A percentile compares a stretch with the other conserved stretches of the same genome.
Evolutionary conservation across 2,888 invertebrate species (phyloP).

Genomic region (Melanophora roralis): DNA sequence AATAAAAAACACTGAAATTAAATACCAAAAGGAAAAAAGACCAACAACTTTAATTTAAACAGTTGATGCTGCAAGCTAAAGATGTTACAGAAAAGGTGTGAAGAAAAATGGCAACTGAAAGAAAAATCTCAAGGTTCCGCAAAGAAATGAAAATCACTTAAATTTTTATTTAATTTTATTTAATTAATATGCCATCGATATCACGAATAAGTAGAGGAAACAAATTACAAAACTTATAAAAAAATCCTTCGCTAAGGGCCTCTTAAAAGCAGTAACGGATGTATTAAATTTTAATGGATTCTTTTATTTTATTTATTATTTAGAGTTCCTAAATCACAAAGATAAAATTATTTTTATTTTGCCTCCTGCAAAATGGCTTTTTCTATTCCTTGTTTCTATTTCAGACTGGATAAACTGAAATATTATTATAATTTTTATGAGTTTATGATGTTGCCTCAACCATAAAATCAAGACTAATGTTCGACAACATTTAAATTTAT

Average conservation of each 20-base stretch:
- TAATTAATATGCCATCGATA: constrained; percentile 26
- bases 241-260: neutral
- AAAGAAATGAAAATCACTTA: neutral
- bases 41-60: too few relatives aligned
- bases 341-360: neutral
- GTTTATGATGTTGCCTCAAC: neutral
- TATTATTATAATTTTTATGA: neutral
- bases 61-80: too few relatives aligned
- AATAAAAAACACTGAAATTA: constrained; percentile 3
- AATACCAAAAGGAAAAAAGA: too few relatives aligned
- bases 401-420: neutral
- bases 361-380: neutral
- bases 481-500: constrained; percentile 11
- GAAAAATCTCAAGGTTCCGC: neutral
- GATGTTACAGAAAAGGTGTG: neutral
- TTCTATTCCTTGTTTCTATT: neutral
- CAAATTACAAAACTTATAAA: neutral
- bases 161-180: constrained; percentile 17
- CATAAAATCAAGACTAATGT: constrained; percentile 30
- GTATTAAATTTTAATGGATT: neutral
- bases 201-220: neutral
- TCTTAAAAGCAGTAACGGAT: neutral
- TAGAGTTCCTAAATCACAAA: neutral
- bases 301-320: neutral
- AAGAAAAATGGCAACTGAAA: neutral